Evolutionary conservation across 2,113 vertebrate genomes (phyloP), one percentile per base, ranked within the genome.

Genomic region (Saimiri boliviensis): DNA sequence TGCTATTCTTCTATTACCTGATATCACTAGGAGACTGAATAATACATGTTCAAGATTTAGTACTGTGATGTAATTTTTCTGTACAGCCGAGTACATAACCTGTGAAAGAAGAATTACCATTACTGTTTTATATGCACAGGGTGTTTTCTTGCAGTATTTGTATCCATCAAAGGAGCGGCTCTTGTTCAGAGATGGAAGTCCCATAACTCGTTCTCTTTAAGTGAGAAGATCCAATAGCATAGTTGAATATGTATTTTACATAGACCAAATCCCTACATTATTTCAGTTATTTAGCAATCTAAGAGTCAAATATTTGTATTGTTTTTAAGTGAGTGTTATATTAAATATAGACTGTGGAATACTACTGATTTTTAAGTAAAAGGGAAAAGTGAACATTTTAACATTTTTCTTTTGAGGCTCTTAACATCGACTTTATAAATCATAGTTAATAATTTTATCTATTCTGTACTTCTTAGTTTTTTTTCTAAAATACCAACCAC

Each of bases 331-430:
- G 16, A 76, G 8, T 86, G 56, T 45, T 63, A 30, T 52, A 37
- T 63, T 85, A 82, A 85, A 79, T 91, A n/a, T 42, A 89, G 17
- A 58, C 56, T 66, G 49, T 71, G 66, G 35, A 82, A 86, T 80
- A 76, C 16, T 93, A 60, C 71, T 95, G 71, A 68, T 68, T 94
- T 68, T 86, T 85, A 92, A 86, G n/a, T 60, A 25, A 60, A 93
- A 49, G 45, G 37, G 20, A 77, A 68, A 90, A 91, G 42, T 14
- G 49, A 60, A 70, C 32, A 30, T 79, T 82, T 83, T 76, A 32
- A 35, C 56, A 6, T 52, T 45, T 84, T 35, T 90, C 6, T 85
- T 92, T 71, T 77, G 27, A 77, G 37, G 10, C 77, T 87, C 21
- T 91, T 91, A 89, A 35, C 68, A 32, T 80, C n/a, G 60, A 25